Evolutionary conservation across 2,113 vertebrate species (phyloP), one percentile per base, ranked within the genome.

Genomic region (Oncorhynchus gorbuscha): DNA sequence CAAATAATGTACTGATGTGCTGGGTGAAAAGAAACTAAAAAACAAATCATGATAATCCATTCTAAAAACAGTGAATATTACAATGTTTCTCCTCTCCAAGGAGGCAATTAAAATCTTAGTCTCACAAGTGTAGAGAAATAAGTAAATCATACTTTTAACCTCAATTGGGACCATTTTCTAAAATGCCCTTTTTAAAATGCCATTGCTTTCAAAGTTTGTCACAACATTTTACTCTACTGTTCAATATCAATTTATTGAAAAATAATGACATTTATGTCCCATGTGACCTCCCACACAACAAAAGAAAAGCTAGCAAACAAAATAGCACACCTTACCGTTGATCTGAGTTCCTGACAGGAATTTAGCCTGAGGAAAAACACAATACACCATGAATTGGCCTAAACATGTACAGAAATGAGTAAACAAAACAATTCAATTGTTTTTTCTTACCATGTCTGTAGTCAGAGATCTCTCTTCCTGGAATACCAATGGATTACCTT

Each of bases 281-380:
- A 24, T 2, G 35, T 22, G 30, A 71, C 26, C 18, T 28, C 74
- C 12, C 58, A 62, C 22, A 74, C 1, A 59, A 64, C 16, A 16
- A 5, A 68, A n/a, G 9, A 55, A 2, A 20, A 14, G 14, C 6
- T 28, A 14, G n/a, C n/a, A 75, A 74, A 68, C 48, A 18, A 72
- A 11, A 24, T 32, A 67, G 30, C 32, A n/a, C 28, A 69, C 18
- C 95, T 26, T 92, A 97, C 96, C 96, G 0, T 95, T 93, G 24
- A 98, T 98, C 74, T 97, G 95, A 89, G 96, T 94, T 84, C 97
- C 96, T 4, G 94, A 94, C 70, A 98, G 93, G 74, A 96, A 98
- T 86, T 96, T 96, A 4, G 95, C 95, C 96, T 98, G 87, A 0
- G 74, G 6, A 5, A 22, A 69, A 20, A 81, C 67, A 59, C 64